Base-by-base conservation (phyloP, 2,888 invertebrate genomes). In the Tribolium freemani region DNA sequence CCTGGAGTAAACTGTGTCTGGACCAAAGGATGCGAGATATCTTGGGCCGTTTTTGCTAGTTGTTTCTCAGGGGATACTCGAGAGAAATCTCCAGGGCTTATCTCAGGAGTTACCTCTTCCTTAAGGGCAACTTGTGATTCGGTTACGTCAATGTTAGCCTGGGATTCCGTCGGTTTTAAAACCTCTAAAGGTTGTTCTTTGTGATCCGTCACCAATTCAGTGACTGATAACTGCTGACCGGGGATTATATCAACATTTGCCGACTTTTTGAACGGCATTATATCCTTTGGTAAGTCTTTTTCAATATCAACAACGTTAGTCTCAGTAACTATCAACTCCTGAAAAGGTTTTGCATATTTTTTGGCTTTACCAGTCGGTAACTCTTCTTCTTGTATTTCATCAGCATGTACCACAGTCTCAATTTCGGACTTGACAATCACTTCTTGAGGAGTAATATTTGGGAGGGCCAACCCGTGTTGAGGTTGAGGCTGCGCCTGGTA, bases 191-290 rank as follows among this genome's bases (percentile, higher is more conserved):
- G 86, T 84, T 86, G 84, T 87, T 90, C 91, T 82, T 84, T 88
- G 56, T 90, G 86, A 72, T 86, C 85, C 2, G 88, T 82, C 54
- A 90, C 77, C 2, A 90, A 81, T 86, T 92, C 91, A 6, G 89
- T 91, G 11, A 93, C 85, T 76, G 89, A 89, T 68, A 93, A 73
- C 77, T 91, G 86, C 86, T 91, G 89, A 81, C 85, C 90, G 85
- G 88, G 90, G 82, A 86, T 88, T 84, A 89, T 89, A 66, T 86
- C 88, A 44, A 89, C 81, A 66, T 87, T 84, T 3, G 89, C 88
- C 26, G 90, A 90, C 76, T 87, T 88, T 72, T 88, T 90, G 51
- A 89, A 81, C 3, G 89, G 87, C 82, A 91, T 88, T 74, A 88
- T 87, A 78, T 91, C 90, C 48, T 87, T 57, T 79, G 84, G 71